phyloP scores from a whole-genome alignment of 2,113 vertebrate genomes.

The Callopanchax toddi region DNA sequence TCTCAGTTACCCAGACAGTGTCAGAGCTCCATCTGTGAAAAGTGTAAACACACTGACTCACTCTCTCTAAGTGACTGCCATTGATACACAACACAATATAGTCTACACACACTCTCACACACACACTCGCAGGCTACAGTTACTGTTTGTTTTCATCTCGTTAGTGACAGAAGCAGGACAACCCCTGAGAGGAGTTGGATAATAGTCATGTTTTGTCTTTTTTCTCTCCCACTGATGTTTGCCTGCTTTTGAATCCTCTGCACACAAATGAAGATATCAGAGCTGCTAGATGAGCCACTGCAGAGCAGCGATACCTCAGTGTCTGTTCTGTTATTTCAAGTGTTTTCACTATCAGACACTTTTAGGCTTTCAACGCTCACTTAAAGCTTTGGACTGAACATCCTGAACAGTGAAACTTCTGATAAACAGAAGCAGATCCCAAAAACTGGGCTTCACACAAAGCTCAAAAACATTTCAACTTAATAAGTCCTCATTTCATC shows the following conservation, averaged over 20 bases:
- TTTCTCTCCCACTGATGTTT: constrained; percentile 16
- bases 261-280: constrained; percentile 11
- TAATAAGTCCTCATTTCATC: not conserved
- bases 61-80: constrained; percentile 63
- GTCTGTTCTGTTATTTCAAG: constrained; percentile 13
- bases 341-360: constrained; percentile 9
- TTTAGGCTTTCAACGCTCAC: not conserved
- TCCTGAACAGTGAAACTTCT: not conserved
- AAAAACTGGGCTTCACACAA: not conserved
- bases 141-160: constrained; percentile 68
- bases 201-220: constrained; percentile 42
- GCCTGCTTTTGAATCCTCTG: constrained; percentile 23
- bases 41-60: constrained; percentile 76
- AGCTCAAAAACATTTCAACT: too few relatives aligned
- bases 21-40: constrained; percentile 77
- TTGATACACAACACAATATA: constrained; percentile 52
- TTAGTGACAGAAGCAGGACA: constrained; percentile 58
- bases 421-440: not conserved
- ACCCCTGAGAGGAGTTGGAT: constrained; percentile 41
- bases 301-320: constrained; percentile 8
- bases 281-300: constrained; percentile 17
- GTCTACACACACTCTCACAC: constrained; percentile 24
- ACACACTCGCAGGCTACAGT: constrained; percentile 37
- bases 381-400: constrained; percentile 1
- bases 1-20: constrained; percentile 79